A percentile compares a stretch with the other conserved stretches of the same genome.
Evolutionary conservation across 2,113 vertebrate species (phyloP).

Genomic region (Leucoraja erinaceus): DNA sequence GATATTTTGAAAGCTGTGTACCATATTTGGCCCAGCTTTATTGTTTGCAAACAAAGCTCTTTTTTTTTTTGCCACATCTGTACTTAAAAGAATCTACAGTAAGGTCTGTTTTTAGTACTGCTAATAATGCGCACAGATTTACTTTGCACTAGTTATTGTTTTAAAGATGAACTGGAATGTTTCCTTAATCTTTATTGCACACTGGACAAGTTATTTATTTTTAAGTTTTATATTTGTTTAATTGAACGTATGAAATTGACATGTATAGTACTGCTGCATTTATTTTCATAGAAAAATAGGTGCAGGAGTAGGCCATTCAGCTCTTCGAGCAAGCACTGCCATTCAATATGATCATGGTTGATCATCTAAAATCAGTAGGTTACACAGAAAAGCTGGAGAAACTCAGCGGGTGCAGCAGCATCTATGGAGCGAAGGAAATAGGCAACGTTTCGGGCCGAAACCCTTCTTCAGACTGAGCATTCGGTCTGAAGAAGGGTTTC

Average conservation of each 20-base stretch:
- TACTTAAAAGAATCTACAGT: neutral
- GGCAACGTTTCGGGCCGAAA: too few relatives aligned
- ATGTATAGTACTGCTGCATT: neutral
- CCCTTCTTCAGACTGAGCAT: too few relatives aligned
- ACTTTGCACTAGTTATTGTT: conserved; percentile 31
- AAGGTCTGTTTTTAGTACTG: neutral
- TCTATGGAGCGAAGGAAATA: too few relatives aligned
- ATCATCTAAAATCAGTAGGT: too few relatives aligned
- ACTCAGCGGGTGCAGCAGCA: too few relatives aligned
- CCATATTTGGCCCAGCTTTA: neutral
- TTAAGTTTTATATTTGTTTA: neutral
- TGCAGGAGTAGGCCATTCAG: too few relatives aligned
- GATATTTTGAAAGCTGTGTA: too few relatives aligned
- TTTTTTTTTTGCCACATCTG: neutral
- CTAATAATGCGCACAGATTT: neutral
- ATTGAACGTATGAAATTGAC: neutral
- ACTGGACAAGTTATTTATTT: conserved; percentile 1
- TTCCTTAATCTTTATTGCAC: neutral
- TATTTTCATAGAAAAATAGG: too few relatives aligned
- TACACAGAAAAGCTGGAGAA: too few relatives aligned
- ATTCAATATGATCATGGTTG: too few relatives aligned
- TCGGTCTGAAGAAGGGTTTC: too few relatives aligned
- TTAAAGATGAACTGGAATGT: conserved; percentile 23
- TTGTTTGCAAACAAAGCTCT: neutral
- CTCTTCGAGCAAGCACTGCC: too few relatives aligned